These are phyloP conservation scores for Danionella cerebrum DNA, from an alignment of 2,113 vertebrate genomes.

Conservation along the genomic window DNA sequence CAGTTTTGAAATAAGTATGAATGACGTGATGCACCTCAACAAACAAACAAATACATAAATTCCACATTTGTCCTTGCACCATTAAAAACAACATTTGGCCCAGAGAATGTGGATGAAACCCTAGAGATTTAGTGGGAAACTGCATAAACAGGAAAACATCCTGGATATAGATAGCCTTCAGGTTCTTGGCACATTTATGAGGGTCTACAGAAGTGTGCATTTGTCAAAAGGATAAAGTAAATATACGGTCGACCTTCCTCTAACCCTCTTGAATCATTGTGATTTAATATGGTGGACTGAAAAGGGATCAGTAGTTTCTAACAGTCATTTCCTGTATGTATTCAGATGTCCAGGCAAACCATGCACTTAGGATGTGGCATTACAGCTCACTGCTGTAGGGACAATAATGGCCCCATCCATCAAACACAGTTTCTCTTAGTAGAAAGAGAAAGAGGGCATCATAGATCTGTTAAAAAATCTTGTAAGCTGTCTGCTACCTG, in stretches of 20 bases:
- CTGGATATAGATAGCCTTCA: neutral
- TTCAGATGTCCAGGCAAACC: neutral
- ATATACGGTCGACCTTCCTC: neutral
- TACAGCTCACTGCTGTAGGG: conserved; percentile 50
- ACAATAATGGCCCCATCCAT: conserved; percentile 61
- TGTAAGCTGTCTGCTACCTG: neutral
- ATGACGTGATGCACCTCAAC: neutral
- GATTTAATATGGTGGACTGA: conserved; percentile 2
- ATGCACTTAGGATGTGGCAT: conserved; percentile 45
- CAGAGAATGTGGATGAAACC: neutral
- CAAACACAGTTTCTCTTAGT: conserved; percentile 38
- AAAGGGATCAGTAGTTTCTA: conserved; percentile 1
- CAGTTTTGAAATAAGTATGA: too few relatives aligned
- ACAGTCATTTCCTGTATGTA: neutral
- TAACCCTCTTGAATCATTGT: neutral
- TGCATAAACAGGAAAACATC: neutral
- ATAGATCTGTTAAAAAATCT: conserved; percentile 15
- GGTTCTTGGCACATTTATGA: neutral
- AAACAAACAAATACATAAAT: neutral
- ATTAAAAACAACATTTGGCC: neutral
- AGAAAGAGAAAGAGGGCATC: neutral
- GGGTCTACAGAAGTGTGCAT: conserved; percentile 11
- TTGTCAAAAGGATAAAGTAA: conserved; percentile 11
- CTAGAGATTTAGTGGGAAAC: neutral
- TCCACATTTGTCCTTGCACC: neutral